A percentile compares a stretch with the other conserved stretches of the same genome.
Conservation (phyloP, 2,113 vertebrate genomes). For the Rallus limicola region DNA sequence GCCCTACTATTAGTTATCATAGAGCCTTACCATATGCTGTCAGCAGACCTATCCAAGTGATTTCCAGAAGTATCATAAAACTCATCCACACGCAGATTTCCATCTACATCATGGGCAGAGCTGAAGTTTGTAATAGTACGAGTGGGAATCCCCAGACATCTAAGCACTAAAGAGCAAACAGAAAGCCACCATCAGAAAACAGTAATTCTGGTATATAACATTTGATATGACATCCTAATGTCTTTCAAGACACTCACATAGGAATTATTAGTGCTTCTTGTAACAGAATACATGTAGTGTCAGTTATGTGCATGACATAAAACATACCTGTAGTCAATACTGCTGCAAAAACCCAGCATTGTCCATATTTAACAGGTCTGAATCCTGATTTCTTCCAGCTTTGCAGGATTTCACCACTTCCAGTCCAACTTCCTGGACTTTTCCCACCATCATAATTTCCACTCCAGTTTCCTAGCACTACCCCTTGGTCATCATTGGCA, state of each 20-base stretch:
- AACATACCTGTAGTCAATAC: conserved; percentile 79
- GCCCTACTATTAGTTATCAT: neutral
- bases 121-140: conserved; percentile 81
- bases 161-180: conserved; percentile 51
- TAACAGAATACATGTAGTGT: neutral
- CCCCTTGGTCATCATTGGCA: conserved; percentile 76
- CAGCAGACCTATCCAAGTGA: conserved; percentile 61
- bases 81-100: conserved; percentile 76
- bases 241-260: neutral
- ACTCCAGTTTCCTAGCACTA: conserved; percentile 80
- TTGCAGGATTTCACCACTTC: conserved; percentile 78
- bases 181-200: neutral
- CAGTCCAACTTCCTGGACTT: conserved; percentile 77
- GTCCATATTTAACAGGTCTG: conserved; percentile 76
- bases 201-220: neutral
- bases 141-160: conserved; percentile 78
- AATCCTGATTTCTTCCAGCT: conserved; percentile 74
- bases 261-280: neutral
- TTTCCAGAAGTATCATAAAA: conserved; percentile 71
- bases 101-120: conserved; percentile 81
- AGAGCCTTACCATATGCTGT: conserved; percentile 76
- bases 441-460: conserved; percentile 72
- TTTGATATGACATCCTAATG: neutral
- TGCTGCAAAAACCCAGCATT: conserved; percentile 84
- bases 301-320: neutral